phyloP scores from a whole-genome alignment of 2,113 vertebrate species.

The Rhegmatorhina hoffmannsi region DNA sequence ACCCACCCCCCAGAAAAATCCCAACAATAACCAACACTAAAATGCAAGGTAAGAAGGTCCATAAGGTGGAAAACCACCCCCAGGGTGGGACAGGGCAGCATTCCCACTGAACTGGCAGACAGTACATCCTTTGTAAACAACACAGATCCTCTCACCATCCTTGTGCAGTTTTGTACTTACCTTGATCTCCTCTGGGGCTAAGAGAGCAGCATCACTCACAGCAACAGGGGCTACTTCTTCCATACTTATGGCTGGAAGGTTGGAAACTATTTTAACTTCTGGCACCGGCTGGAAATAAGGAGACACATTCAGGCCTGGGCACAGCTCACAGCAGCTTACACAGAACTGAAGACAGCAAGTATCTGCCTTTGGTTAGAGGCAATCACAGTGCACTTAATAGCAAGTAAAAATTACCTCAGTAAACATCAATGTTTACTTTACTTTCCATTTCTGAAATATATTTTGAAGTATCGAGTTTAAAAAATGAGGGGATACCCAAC shows the following conservation, averaged over 20 bases:
- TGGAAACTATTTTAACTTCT: constrained; percentile 94
- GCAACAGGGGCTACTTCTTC: constrained; percentile 95
- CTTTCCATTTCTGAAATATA: background rate
- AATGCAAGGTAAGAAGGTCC: background rate
- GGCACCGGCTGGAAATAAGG: constrained; percentile 82
- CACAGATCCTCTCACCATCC: background rate
- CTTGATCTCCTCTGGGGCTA: constrained; percentile 96
- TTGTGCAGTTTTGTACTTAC: constrained; percentile 60
- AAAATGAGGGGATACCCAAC: fast-evolving
- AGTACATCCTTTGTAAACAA: background rate
- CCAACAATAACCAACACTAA: background rate
- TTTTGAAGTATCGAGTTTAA: background rate
- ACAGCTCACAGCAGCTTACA: background rate
- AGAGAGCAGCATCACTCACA: constrained; percentile 84
- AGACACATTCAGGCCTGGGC: background rate
- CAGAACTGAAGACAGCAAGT: background rate
- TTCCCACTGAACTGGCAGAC: background rate
- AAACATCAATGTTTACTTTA: background rate
- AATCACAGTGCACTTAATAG: background rate
- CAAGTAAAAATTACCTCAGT: background rate
- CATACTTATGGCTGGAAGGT: constrained; percentile 90
- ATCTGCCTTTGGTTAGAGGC: background rate
- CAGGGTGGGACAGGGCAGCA: background rate
- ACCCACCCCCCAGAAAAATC: background rate
- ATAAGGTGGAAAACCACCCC: background rate